Percentiles rank a stretch among this genome's conserved stretches.
phyloP scores from a whole-genome alignment of 2,113 vertebrate species.

The Clarias macrocephalus region DNA sequence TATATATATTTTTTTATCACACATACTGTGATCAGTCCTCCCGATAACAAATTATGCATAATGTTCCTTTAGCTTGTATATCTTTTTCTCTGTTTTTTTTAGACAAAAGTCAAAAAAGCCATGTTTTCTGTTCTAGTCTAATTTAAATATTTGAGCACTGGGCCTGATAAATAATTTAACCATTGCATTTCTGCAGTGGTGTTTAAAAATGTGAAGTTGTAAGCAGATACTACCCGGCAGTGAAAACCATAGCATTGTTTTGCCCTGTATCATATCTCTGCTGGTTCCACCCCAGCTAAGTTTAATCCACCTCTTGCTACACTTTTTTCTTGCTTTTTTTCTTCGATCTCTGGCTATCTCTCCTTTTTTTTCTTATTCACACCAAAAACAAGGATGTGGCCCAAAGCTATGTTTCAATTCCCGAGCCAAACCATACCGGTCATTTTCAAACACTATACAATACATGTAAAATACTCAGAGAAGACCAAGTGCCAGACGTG shows the following conservation, averaged over 20 bases:
- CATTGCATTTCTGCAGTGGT: background rate
- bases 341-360: background rate
- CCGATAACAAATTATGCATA: background rate
- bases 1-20: background rate
- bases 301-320: background rate
- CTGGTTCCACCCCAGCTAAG: background rate
- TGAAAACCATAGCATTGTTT: background rate
- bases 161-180: background rate
- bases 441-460: background rate
- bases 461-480: background rate
- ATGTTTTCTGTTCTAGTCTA: background rate
- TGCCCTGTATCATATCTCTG: background rate
- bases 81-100: background rate
- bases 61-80: background rate
- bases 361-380: background rate
- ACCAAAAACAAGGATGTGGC: background rate
- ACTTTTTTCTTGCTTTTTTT: background rate
- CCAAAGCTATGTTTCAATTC: background rate
- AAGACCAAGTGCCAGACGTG: background rate
- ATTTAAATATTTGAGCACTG: conserved; percentile 3
- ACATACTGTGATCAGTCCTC: background rate
- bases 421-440: too few relatives aligned
- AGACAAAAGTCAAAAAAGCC: background rate
- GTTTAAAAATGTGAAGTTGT: conserved; percentile 16
- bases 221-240: background rate